Evolutionary conservation across 2,113 vertebrate species (phyloP), one percentile per base, ranked within the genome.

Genomic region (Myrmecophaga tridactyla): DNA sequence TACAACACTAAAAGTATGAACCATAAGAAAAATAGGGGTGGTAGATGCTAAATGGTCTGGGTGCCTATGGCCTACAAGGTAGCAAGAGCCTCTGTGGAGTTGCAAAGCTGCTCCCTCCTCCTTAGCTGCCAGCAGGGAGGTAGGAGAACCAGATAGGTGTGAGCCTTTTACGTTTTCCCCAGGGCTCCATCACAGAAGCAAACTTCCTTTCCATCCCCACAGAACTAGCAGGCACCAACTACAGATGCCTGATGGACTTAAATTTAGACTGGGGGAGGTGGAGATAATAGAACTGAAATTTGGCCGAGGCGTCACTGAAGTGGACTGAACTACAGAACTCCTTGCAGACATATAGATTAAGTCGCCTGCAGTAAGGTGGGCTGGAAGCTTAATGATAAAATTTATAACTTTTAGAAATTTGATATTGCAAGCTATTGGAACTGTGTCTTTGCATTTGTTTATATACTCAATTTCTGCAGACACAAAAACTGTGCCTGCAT

Each of bases 401-500:
- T 31, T 39, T 88, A 7, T 7, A 21, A n/a, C 41, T 75, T 92
- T 87, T 56, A 90, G 82, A 63, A 9, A 56, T 82, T 86, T 86
- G 48, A 69, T 70, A 67, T 77, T 77, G 14, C 1, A 92, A 65
- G 60, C 27, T 20, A 36, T n/a, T 91, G 23, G 34, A 90, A 78
- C 1, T 80, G 2, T 85, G 27, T 5, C 23, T 87, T 77, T 73
- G 43, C 17, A 73, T 27, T 27, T 82, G 14, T 90, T 84, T 89
- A 41, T 82, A 36, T 1, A 65, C 21, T 76, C 5, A 82, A 81
- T 89, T 89, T 86, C 88, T 93, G 10, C 6, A 86, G 77, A 89
- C n/a, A 72, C 34, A 82, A 95, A 97, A 88, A 21, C 29, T 77
- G 1, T 82, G 73, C 31, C 13, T 92, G 86, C 76, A 36, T 80